These are phyloP conservation scores for Nettapus auritus DNA, from an alignment of 2,113 vertebrate species.

Conservation along the genomic window DNA sequence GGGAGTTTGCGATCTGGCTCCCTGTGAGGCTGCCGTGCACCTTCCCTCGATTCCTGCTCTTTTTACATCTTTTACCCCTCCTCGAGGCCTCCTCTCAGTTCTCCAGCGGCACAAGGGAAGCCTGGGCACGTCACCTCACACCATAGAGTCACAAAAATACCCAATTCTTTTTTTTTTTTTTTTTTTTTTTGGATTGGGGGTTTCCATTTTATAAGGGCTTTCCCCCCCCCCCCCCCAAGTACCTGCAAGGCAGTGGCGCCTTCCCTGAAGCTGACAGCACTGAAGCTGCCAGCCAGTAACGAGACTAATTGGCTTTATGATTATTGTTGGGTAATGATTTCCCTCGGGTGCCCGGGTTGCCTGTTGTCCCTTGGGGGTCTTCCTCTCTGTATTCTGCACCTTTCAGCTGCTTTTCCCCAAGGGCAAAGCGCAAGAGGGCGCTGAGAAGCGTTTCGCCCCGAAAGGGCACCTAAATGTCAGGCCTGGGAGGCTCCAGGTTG, in stretches of 20 bases:
- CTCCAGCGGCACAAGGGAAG: not conserved
- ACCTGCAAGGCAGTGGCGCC: fast-evolving
- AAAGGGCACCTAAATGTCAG: not conserved
- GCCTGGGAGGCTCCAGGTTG: not conserved
- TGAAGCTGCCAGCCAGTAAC: fast-evolving
- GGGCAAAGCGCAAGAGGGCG: not conserved
- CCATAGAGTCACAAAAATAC: not conserved
- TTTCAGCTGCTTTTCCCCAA: not conserved
- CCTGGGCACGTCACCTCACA: too few relatives aligned
- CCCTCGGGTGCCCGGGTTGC: fast-evolving
- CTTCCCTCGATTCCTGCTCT: fast-evolving
- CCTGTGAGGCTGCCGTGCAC: not conserved
- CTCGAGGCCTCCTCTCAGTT: fast-evolving
- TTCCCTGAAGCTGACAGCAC: fast-evolving
- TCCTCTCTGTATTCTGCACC: not conserved
- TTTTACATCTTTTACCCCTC: not conserved
- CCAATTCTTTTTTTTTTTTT: fast-evolving
- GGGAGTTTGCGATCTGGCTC: too few relatives aligned
- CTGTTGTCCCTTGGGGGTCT: fast-evolving
- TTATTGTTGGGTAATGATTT: fast-evolving
- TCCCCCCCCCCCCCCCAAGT: fast-evolving
- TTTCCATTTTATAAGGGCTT: not conserved
- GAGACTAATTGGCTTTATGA: not conserved
- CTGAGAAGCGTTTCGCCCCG: fast-evolving
- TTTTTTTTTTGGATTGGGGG: fast-evolving